Base-by-base conservation (phyloP, 2,888 invertebrate species). In the Erannis defoliaria region DNA sequence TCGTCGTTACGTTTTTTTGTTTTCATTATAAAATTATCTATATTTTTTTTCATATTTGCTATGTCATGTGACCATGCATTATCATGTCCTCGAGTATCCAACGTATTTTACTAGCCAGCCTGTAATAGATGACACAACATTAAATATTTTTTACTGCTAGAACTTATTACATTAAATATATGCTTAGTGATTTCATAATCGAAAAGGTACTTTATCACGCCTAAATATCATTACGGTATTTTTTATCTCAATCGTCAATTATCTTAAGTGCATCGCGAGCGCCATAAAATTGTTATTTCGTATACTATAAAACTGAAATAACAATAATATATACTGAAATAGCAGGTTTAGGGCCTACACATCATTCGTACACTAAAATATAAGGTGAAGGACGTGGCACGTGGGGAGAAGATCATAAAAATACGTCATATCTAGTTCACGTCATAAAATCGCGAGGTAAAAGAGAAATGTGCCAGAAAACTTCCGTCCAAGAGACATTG, bases 371-470 rank as follows among this genome's bases (percentile, higher is more conserved):
- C 61, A 66, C 66, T 42, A 59, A 64, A 70, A 66, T 62, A 61
- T 66, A 66, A 64, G 66, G 57, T 62, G 57, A 66, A 67, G 62
- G 56, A 66, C 66, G 58, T 54, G 64, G 29, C 65, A 66, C 63
- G 66, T 59, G 66, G 48, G 51, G 67, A 61, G 57, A 54, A 51
- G 62, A 58, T 63, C 55, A 69, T 71, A 70, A 70, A 71, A 72
- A 57, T 55, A 60, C 61, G 62, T 65, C 58, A 65, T 66, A 63
- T 71, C 66, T 70, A 65, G 66, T 57, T 64, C 33, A 43, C 21
- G 59, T 49, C 64, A 54, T 68, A 66, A 63, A 63, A 60, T 42
- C 46, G 49, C 38, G 33, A 55, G 61, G 55, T 65, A 60, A 46
- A 45, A 55, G 48, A 26, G 61, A 65, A 50, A 61, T 49, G 53